A percentile compares a stretch with the other conserved stretches of the same genome.
Evolutionary conservation across 37 sponge, comb jelly and placozoan genomes (phyloP).

Genomic region (Mnemiopsis leidyi): DNA sequence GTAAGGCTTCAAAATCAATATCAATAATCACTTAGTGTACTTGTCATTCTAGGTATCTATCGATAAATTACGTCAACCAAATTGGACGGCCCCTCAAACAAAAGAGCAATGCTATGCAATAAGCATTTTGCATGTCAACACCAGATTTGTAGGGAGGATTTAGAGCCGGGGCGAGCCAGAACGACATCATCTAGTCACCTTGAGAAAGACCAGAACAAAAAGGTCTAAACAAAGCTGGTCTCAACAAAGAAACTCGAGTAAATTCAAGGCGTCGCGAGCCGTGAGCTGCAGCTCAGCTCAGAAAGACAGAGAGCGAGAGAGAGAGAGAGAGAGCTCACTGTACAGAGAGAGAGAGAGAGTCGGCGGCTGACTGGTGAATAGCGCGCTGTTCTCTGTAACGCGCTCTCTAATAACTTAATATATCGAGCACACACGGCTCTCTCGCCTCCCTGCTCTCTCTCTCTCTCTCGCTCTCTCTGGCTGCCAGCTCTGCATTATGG

Average conservation of each 20-base stretch:
- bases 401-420: slow-evolving; percentile 58
- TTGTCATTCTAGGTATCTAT: too few relatives aligned
- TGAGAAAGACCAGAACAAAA: neutral
- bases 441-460: neutral
- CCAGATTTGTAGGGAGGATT: too few relatives aligned
- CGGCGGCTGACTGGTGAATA: slow-evolving; percentile 9
- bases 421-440: neutral
- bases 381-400: slow-evolving; percentile 8
- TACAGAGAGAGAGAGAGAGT: slow-evolving; percentile 50
- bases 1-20: too few relatives aligned
- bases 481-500: neutral
- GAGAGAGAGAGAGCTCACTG: neutral
- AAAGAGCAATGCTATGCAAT: too few relatives aligned
- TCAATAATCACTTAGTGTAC: too few relatives aligned
- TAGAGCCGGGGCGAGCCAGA: neutral
- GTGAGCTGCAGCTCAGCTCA: neutral
- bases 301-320: slow-evolving; percentile 13
- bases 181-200: neutral
- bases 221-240: neutral
- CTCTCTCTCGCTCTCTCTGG: neutral
- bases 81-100: too few relatives aligned
- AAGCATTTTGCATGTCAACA: too few relatives aligned
- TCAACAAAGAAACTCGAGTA: neutral
- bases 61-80: too few relatives aligned
- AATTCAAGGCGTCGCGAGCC: neutral